These are phyloP conservation scores for Drosophila borborema DNA, from an alignment of 2,888 invertebrate species.

Conservation along the genomic window DNA sequence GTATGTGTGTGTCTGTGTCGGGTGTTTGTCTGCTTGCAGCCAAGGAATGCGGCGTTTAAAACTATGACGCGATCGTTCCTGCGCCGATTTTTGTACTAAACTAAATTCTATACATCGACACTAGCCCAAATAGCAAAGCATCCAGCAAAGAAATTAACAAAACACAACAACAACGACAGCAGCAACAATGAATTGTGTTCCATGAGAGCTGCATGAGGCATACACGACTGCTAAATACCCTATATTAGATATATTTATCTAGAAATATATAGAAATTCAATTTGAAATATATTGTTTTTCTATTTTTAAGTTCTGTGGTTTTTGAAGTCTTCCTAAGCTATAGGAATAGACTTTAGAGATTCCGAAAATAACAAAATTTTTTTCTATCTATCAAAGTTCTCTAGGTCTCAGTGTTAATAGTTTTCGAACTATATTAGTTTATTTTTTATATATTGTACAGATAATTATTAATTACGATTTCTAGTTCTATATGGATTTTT, in stretches of 20 bases:
- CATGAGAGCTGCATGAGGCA: background rate
- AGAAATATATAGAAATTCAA: too few relatives aligned
- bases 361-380: too few relatives aligned
- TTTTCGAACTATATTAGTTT: too few relatives aligned
- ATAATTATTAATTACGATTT: too few relatives aligned
- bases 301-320: too few relatives aligned
- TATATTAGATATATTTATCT: too few relatives aligned
- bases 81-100: constrained; percentile 76
- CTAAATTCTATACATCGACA: constrained; percentile 67
- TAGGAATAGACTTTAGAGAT: too few relatives aligned
- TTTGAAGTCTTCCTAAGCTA: too few relatives aligned
- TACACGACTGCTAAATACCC: constrained; percentile 11
- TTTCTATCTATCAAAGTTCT: too few relatives aligned
- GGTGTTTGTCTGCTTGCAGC: constrained; percentile 6
- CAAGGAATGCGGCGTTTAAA: constrained; percentile 45
- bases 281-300: background rate
- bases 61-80: constrained; percentile 72
- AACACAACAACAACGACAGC: constrained; percentile 25
- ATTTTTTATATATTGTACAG: too few relatives aligned
- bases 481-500: too few relatives aligned
- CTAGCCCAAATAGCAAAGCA: constrained; percentile 56
- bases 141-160: constrained; percentile 49
- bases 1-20: background rate
- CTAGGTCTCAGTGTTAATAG: too few relatives aligned
- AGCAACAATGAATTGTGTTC: constrained; percentile 22